phyloP scores from a whole-genome alignment of 2,797 vertebrate genomes.

The Rhabdomys pumilio region DNA sequence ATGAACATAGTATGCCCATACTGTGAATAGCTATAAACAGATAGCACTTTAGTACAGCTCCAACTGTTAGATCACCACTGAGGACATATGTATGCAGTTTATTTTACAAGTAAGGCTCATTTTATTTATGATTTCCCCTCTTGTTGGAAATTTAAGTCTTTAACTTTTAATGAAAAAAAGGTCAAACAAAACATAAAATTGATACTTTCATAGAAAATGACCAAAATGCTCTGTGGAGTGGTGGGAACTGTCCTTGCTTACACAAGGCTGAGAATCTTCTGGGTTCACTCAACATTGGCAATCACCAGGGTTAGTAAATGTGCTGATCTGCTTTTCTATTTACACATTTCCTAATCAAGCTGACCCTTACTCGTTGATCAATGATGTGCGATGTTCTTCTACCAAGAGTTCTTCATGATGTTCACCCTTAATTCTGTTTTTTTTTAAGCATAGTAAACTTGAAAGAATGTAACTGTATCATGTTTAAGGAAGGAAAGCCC shows the following conservation, averaged over 20 bases:
- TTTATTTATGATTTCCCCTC: not conserved
- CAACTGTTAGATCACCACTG: not conserved
- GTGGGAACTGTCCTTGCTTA: not conserved
- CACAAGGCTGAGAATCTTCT: not conserved
- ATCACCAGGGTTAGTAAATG: not conserved
- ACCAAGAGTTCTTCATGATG: not conserved
- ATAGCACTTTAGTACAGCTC: not conserved
- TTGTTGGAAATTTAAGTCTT: not conserved
- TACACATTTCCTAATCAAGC: not conserved
- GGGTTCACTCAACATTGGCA: not conserved
- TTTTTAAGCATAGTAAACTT: not conserved
- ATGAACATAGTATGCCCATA: not conserved
- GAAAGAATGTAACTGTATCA: not conserved
- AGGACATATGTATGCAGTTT: not conserved
- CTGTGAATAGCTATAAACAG: not conserved
- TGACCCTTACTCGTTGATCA: not conserved
- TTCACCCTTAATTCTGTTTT: not conserved
- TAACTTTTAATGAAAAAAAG: not conserved
- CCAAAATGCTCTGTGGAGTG: not conserved
- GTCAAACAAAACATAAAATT: not conserved
- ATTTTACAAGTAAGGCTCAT: not conserved
- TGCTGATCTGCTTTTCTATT: not conserved
- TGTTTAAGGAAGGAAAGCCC: slow-evolving; percentile 16
- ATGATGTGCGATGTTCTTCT: not conserved
- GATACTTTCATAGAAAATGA: slow-evolving; percentile 10